Evolutionary conservation across 2,113 vertebrate genomes (phyloP).

Genomic region (Ramphastos sulfuratus): DNA sequence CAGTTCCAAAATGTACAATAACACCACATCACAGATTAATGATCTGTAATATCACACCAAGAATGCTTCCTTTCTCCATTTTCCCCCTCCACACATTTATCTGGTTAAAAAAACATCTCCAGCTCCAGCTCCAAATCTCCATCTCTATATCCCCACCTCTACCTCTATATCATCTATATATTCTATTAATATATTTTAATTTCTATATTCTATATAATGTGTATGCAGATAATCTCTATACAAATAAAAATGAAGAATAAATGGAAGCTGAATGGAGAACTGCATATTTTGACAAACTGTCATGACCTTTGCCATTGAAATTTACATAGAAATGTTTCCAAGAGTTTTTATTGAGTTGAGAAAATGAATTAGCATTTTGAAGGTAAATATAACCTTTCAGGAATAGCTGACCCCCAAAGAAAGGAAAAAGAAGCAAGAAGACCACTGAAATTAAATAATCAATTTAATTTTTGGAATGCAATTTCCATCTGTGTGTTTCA

Average conservation of each 20-base stretch:
- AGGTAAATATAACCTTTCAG: neutral
- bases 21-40: neutral
- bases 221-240: no score
- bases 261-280: neutral
- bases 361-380: slow-evolving; percentile 8
- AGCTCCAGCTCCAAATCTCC: no score
- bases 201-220: no score
- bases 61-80: neutral
- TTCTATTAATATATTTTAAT: no score
- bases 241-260: neutral
- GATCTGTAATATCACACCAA: neutral
- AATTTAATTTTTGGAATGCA: neutral
- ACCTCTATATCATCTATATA: no score
- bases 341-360: neutral
- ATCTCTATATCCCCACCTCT: no score
- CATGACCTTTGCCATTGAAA: slow-evolving; percentile 32
- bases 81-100: neutral
- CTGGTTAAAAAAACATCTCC: neutral
- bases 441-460: neutral
- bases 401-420: neutral
- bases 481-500: neutral
- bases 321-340: neutral
- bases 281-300: neutral
- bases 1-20: neutral
- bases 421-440: neutral